Base-by-base conservation (phyloP, 2,888 invertebrate genomes). In the Andrena marginata region DNA sequence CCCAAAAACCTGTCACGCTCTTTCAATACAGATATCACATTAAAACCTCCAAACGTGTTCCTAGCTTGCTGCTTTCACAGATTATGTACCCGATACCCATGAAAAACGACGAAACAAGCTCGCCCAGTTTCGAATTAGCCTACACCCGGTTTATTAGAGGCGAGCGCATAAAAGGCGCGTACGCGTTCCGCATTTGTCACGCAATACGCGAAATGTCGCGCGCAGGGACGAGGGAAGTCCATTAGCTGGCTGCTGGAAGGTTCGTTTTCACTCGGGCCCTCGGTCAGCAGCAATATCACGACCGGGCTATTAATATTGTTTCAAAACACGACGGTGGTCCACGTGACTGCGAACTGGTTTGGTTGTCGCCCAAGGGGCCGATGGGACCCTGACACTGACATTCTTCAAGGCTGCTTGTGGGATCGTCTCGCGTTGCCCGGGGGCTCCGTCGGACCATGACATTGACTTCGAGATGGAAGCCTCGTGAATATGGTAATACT, bases 311-410 rank as follows among this genome's bases (percentile, higher is more conserved):
- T 90, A 91, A 91, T 92, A 90, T 91, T 86, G 89, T 89, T 90
- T 90, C 75, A 89, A 90, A 92, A 92, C 80, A 82, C 81, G 69
- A 69, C 75, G 74, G 73, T 85, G 83, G 80, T 81, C 86, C 86
- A 87, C 84, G 87, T 85, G 87, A 90, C 85, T 79, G 84, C 85
- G 90, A 91, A 92, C 91, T 90, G 92, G 92, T 92, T 92, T 90
- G 83, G 87, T 85, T 88, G 87, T 89, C 84, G 89, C 84, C 87
- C 77, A 78, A 42, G 86, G 84, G 84, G 77, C 76, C 80, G 88
- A 80, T 82, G 84, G 85, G 89, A 85, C 91, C 93, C 87, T 93
- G 93, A 93, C 93, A 92, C 90, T 93, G 93, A 92, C 91, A 93
- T 90, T 89, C 89, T 89, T 90, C 92, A 92, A 92, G 93, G 93